phyloP scores from a whole-genome alignment of 2,797 vertebrate genomes.

The Trematomus bernacchii region DNA sequence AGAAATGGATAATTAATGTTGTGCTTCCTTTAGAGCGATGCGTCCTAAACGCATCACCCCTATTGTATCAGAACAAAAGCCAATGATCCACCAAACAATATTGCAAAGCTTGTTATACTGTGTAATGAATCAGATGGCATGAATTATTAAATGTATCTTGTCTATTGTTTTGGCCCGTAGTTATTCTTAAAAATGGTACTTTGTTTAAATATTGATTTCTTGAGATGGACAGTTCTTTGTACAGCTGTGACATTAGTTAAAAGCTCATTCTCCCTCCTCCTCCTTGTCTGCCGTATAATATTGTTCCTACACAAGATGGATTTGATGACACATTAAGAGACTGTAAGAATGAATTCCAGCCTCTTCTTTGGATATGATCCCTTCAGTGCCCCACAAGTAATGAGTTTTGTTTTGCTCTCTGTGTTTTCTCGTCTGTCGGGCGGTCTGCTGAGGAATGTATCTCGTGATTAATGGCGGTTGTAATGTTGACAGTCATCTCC shows the following conservation, averaged over 20 bases:
- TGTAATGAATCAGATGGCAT: no score
- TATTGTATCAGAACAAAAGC: background rate
- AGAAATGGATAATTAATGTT: background rate
- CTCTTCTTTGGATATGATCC: background rate
- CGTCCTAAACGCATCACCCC: background rate
- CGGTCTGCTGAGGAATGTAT: conserved; percentile 24
- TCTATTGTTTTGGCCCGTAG: background rate
- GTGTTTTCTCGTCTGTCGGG: background rate
- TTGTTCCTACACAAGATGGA: background rate
- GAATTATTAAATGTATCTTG: no score
- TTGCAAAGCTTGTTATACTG: background rate
- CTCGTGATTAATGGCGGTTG: conserved; percentile 25
- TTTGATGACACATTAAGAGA: background rate
- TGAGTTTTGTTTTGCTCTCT: conserved; percentile 1
- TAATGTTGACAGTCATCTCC: conserved; percentile 23
- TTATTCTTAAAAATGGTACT: background rate
- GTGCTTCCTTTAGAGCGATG: background rate
- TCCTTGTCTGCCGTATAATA: no score
- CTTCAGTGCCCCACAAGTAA: conserved; percentile 6
- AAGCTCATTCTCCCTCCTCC: background rate
- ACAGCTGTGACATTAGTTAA: no score
- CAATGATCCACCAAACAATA: background rate
- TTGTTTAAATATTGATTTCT: background rate
- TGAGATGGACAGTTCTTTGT: background rate
- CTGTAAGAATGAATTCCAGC: conserved; percentile 10